A percentile compares a stretch with the other conserved stretches of the same genome.
Evolutionary conservation across 1,140 invertebrate genomes (phyloP).

Genomic region (Sweltsa coloradensis): DNA sequence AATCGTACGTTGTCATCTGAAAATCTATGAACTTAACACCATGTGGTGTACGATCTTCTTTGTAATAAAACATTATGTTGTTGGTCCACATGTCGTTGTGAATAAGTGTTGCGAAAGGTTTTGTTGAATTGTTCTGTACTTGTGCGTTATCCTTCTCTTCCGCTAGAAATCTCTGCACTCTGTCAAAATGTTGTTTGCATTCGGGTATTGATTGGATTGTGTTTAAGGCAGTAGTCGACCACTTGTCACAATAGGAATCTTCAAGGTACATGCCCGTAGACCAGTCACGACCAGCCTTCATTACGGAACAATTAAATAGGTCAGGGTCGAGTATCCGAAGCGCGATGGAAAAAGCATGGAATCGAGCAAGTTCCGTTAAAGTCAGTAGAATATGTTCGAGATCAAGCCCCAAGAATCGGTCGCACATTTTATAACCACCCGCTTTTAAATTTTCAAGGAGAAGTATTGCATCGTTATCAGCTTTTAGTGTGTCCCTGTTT

Average conservation of each 20-base stretch:
- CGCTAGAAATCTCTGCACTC: background rate
- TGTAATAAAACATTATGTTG: constrained; percentile 5
- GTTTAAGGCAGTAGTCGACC: background rate
- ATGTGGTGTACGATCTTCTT: background rate
- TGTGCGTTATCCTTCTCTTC: background rate
- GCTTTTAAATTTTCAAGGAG: constrained; percentile 1
- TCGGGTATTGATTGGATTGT: background rate
- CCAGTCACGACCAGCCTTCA: background rate
- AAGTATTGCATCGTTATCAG: background rate
- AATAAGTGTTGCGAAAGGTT: constrained; percentile 5
- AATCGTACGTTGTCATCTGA: background rate
- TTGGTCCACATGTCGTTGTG: constrained; percentile 9
- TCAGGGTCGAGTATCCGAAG: background rate
- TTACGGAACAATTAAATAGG: background rate
- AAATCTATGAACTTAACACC: constrained; percentile 6
- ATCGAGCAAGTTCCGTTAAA: background rate
- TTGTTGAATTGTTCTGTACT: background rate
- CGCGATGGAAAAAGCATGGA: constrained; percentile 3
- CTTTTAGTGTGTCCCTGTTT: background rate
- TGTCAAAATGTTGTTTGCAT: background rate
- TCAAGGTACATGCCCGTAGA: background rate
- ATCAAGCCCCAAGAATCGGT: background rate
- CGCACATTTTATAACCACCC: background rate
- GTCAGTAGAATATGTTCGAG: background rate
- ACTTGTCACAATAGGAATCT: background rate